Base-by-base conservation (phyloP, 2,888 invertebrate genomes). In the Empis livida region DNA sequence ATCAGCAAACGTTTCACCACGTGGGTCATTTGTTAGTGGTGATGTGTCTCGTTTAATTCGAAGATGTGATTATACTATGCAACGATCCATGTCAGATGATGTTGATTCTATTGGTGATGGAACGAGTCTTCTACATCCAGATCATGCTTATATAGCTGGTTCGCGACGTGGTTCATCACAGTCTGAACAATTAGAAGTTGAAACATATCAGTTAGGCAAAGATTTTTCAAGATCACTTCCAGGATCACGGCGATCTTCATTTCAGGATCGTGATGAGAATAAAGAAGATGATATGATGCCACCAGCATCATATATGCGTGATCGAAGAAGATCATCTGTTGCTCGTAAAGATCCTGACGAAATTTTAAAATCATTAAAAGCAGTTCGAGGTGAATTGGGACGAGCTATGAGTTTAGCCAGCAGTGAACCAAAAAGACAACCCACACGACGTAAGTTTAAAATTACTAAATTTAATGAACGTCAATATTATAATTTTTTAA, bases 91-190 rank as follows among this genome's bases (percentile, higher is more conserved):
- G 56, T 85, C 85, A 68, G 79, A 84, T 65, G 84, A 84, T 56
- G 78, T 83, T 47, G 84, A 84, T 61, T 82, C 82, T 2, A 82
- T 84, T 57, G 82, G 82, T 41, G 84, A 84, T 65, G 80, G 82
- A 53, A 78, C 80, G 5, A 81, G 85, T 52, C 73, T 86, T 51
- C 72, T 90, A 37, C 91, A 90, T 69, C 91, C 90, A 0, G 90
- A 90, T 70, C 84, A 85, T 66, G 89, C 89, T 2, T 89, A 84
- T 80, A 74, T 74, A 43, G 80, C 76, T 1, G 81, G 81, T 49
- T 88, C 88, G 0, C 73, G 90, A 30, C 77, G 90, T 31, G 90
- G 90, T 35, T 90, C 89, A n/a, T 88, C 88, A 39, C 89, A 90
- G 63, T 90, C 89, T 0, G 90, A 90, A 64, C 86, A 87, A 45